Evolutionary conservation across 1,140 invertebrate genomes (phyloP).

Genomic region (Tetramorium alpestre): DNA sequence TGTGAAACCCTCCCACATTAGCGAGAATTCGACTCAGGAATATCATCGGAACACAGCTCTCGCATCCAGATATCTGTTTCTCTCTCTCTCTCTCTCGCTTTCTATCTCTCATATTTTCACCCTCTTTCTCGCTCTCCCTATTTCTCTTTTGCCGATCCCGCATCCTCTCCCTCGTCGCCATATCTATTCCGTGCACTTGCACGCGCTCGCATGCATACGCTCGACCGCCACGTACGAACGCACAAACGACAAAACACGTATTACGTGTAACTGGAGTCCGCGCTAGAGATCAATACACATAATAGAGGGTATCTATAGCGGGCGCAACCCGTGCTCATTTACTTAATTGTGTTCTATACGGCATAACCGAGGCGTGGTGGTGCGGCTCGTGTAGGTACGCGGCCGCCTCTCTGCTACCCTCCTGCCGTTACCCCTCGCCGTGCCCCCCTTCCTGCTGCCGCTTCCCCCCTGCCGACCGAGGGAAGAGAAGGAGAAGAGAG

Average conservation of each 20-base stretch:
- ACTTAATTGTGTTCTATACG: conserved; percentile 86
- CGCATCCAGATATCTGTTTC: conserved; percentile 26
- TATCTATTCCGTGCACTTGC: conserved; percentile 70
- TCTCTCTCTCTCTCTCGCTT: not conserved
- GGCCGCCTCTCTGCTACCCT: conserved; percentile 48
- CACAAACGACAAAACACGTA: conserved; percentile 84
- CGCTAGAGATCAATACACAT: conserved; percentile 85
- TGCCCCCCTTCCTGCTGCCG: not conserved
- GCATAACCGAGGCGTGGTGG: conserved; percentile 75
- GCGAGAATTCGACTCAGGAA: conserved; percentile 55
- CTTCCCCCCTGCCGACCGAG: conserved; percentile 5
- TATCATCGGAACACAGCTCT: conserved; percentile 44
- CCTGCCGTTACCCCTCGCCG: conserved; percentile 2
- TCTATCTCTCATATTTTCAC: not conserved
- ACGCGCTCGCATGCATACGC: conserved; percentile 59
- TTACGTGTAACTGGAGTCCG: conserved; percentile 84
- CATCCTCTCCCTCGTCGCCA: conserved; percentile 39
- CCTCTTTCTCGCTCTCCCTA: conserved; percentile 10
- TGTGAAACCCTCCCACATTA: not conserved
- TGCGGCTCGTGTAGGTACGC: conserved; percentile 76
- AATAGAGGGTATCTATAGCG: conserved; percentile 85
- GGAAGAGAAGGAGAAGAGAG: not conserved
- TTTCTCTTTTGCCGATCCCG: conserved; percentile 18
- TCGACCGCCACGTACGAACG: conserved; percentile 76
- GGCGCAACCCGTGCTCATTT: conserved; percentile 85